Percentiles rank a stretch among this genome's conserved stretches.
phyloP scores from a whole-genome alignment of 2,113 vertebrate species.

The Pterocles orientalis region DNA sequence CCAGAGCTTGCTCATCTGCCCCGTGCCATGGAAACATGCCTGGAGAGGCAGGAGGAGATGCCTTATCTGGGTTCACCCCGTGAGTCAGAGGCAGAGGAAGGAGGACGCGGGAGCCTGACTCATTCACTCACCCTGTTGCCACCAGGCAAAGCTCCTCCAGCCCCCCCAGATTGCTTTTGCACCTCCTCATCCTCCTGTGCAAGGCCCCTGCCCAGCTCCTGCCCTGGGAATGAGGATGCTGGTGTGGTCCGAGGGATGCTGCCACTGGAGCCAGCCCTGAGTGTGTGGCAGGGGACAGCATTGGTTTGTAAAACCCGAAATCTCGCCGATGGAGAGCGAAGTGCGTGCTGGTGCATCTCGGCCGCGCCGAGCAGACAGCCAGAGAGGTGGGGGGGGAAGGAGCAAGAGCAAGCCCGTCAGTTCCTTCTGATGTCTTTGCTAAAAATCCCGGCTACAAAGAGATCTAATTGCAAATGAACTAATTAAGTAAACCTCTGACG shows the following conservation, averaged over 20 bases:
- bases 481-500: slow-evolving; percentile 89
- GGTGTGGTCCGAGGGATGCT: not conserved
- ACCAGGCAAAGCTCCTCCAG: not conserved
- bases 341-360: not conserved
- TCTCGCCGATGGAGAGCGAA: accelerated
- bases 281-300: not conserved
- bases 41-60: not conserved
- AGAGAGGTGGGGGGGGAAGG: not conserved
- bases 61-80: not conserved
- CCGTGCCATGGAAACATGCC: not conserved
- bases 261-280: accelerated
- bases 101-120: not conserved
- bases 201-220: not conserved
- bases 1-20: not conserved
- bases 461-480: slow-evolving; percentile 89
- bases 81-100: slow-evolving; percentile 11
- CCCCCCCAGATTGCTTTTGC: not conserved
- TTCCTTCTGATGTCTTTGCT: slow-evolving; percentile 87
- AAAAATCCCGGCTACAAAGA: slow-evolving; percentile 85
- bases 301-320: not conserved
- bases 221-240: accelerated
- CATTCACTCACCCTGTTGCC: not conserved
- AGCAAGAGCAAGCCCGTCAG: slow-evolving; percentile 65
- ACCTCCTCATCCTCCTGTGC: not conserved
- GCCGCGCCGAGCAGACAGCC: not conserved